Evolutionary conservation across 1,140 invertebrate genomes (phyloP).

Genomic region (Apocrypta bakeri): DNA sequence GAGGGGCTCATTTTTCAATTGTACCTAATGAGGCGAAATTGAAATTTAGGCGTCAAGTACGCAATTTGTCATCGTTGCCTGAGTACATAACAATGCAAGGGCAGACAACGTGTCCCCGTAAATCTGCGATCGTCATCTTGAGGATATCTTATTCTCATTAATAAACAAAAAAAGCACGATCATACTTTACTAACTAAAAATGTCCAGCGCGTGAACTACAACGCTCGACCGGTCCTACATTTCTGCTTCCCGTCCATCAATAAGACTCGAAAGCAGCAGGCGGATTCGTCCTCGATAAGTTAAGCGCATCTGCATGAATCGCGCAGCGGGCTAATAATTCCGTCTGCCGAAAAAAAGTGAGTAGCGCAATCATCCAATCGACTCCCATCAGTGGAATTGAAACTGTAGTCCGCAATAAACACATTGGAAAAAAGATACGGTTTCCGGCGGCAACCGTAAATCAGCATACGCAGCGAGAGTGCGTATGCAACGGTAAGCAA

Average conservation of each 20-base stretch:
- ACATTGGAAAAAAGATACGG: conserved; percentile 18
- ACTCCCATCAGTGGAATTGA: conserved; percentile 40
- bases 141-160: neutral
- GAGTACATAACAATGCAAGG: neutral
- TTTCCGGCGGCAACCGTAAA: conserved; percentile 34
- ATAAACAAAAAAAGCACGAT: neutral
- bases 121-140: neutral
- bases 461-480: conserved; percentile 5
- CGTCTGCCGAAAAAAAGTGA: neutral
- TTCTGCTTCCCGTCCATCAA: neutral
- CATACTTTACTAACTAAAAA: neutral
- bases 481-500: conserved; percentile 1
- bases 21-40: conserved; percentile 34
- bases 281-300: neutral
- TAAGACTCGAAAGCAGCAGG: neutral
- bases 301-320: neutral
- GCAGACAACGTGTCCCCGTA: neutral
- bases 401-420: conserved; percentile 7
- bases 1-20: conserved; percentile 33
- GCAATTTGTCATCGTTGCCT: neutral
- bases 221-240: neutral
- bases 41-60: conserved; percentile 34
- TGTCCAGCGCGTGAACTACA: neutral
- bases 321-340: neutral
- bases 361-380: conserved; percentile 31